Evolutionary conservation across 2,888 invertebrate species (phyloP).

Genomic region (Calameuta pallipes): DNA sequence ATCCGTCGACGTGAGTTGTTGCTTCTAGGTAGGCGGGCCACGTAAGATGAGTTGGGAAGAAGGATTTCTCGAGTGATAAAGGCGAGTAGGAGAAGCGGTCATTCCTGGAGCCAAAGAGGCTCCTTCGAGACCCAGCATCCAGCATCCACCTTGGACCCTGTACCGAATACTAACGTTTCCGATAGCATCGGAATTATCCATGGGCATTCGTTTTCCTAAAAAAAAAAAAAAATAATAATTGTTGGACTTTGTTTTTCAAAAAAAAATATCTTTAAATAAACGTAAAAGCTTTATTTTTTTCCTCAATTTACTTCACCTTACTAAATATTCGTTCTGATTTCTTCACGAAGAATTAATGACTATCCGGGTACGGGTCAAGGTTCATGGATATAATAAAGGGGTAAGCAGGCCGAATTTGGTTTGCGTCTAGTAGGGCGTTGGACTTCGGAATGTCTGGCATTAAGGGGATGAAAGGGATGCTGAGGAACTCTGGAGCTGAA

Average conservation of each 20-base stretch:
- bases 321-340: not conserved
- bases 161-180: not conserved
- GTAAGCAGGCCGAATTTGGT: not conserved
- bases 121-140: not conserved
- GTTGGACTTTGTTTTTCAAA: not conserved
- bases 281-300: too few species aligned
- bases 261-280: not conserved
- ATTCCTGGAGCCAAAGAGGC: conserved; percentile 19
- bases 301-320: not conserved
- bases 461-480: not conserved
- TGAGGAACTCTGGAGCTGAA: not conserved
- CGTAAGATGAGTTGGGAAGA: conserved; percentile 29
- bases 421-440: not conserved
- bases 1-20: conserved; percentile 25
- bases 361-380: not conserved
- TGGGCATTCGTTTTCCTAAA: not conserved
- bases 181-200: not conserved
- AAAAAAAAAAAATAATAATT: not conserved
- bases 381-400: not conserved
- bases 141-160: not conserved
- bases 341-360: not conserved
- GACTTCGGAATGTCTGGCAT: not conserved
- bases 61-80: conserved; percentile 40
- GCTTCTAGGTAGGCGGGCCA: conserved; percentile 17
- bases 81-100: conserved; percentile 23